phyloP scores from a whole-genome alignment of 2,113 vertebrate genomes.

The Gasterosteus aculeatus region DNA sequence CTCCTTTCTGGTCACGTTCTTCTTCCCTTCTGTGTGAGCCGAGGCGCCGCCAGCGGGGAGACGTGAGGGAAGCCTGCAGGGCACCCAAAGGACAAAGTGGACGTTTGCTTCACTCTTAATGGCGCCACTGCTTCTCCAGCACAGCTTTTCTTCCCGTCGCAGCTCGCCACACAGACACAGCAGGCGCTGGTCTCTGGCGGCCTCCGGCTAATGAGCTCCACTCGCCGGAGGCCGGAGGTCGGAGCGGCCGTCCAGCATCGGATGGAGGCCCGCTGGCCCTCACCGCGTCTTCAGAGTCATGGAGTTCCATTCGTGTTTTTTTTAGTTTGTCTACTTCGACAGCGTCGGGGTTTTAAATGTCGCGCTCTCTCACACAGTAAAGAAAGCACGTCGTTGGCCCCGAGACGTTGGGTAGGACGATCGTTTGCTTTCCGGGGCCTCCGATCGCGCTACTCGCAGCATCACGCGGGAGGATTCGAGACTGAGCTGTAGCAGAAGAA shows the following conservation, averaged over 20 bases:
- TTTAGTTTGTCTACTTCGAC: not conserved
- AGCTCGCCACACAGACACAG: not conserved
- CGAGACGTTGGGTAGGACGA: no score
- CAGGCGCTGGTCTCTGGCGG: slow-evolving; percentile 5
- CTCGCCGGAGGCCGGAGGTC: slow-evolving; percentile 14
- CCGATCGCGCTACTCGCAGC: slow-evolving; percentile 14
- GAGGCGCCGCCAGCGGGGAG: not conserved
- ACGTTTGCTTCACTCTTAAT: slow-evolving; percentile 44
- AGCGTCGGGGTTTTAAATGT: not conserved
- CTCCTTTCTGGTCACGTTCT: slow-evolving; percentile 39
- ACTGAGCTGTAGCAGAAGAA: slow-evolving; percentile 18
- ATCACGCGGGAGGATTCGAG: slow-evolving; percentile 1
- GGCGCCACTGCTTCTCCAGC: slow-evolving; percentile 21
- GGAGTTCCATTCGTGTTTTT: not conserved
- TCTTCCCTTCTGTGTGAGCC: slow-evolving; percentile 18
- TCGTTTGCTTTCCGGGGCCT: not conserved
- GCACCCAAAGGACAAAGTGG: slow-evolving; percentile 23
- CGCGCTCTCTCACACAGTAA: not conserved
- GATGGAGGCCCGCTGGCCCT: not conserved
- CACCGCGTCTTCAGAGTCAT: not conserved
- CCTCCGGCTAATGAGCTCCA: slow-evolving; percentile 23
- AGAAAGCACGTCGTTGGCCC: not conserved
- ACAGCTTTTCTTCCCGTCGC: not conserved
- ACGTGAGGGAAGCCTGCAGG: slow-evolving; percentile 29
- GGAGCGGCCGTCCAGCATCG: not conserved